A percentile compares a stretch with the other conserved stretches of the same genome.
Conservation (phyloP, 2,888 invertebrate genomes). For the Periphyllus acericola region DNA sequence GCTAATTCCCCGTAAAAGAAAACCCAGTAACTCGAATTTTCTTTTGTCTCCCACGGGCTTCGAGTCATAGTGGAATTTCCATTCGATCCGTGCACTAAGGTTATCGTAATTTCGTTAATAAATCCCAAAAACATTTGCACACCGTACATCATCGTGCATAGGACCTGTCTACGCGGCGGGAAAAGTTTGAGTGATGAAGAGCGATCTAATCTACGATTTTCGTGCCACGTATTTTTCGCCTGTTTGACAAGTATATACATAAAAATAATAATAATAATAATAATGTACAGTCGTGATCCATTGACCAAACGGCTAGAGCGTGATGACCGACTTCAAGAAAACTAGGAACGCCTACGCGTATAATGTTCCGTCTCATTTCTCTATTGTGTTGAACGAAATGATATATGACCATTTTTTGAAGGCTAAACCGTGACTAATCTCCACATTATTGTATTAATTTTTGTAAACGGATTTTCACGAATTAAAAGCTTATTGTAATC, state of each 20-base stretch:
- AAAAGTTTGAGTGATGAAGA: not conserved
- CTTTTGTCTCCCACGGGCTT: too few relatives aligned
- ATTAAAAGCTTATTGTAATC: slow-evolving; percentile 20
- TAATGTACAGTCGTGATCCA: not conserved
- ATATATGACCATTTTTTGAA: slow-evolving; percentile 3
- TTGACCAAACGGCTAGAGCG: slow-evolving; percentile 24
- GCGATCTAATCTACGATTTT: not conserved
- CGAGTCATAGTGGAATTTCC: too few relatives aligned
- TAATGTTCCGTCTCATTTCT: not conserved
- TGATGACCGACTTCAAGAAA: slow-evolving; percentile 10
- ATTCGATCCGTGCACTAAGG: too few relatives aligned
- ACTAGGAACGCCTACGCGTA: slow-evolving; percentile 1
- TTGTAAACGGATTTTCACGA: not conserved
- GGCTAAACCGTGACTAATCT: slow-evolving; percentile 20
- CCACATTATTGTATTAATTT: not conserved
- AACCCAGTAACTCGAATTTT: too few relatives aligned
- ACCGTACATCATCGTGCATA: too few relatives aligned
- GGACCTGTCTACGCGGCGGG: not conserved
- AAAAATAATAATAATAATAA: too few relatives aligned
- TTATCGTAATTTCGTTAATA: too few relatives aligned
- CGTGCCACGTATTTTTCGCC: slow-evolving; percentile 8
- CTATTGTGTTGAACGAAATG: not conserved
- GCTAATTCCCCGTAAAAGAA: too few relatives aligned
- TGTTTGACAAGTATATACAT: not conserved
- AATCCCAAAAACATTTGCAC: too few relatives aligned